A percentile compares a stretch with the other conserved stretches of the same genome.
Conservation (phyloP, 2,113 vertebrate species). For the Amphiprion percula region DNA sequence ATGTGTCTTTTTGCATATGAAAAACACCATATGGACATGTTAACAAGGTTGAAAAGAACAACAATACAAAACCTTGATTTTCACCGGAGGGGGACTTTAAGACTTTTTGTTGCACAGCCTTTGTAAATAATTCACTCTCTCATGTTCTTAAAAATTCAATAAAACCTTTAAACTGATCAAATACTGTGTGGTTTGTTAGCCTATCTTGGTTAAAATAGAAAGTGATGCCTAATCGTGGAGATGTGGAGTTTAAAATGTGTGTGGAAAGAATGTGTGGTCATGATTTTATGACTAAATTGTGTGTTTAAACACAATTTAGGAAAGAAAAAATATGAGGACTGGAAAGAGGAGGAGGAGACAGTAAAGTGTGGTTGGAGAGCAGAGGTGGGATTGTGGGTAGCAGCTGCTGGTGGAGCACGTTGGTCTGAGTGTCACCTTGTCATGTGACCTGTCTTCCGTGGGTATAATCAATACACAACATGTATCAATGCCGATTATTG, state of each 20-base stretch:
- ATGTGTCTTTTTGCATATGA: too few relatives aligned
- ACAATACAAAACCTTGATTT: too few relatives aligned
- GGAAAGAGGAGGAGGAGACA: background rate
- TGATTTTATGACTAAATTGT: background rate
- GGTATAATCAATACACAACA: too few relatives aligned
- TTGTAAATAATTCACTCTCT: slow-evolving; percentile 77
- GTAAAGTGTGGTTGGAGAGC: too few relatives aligned
- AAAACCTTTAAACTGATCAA: slow-evolving; percentile 68
- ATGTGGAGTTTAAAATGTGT: slow-evolving; percentile 4
- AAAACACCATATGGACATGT: too few relatives aligned
- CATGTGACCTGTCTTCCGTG: too few relatives aligned
- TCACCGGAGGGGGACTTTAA: background rate
- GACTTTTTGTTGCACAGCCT: slow-evolving; percentile 63
- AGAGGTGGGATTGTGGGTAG: too few relatives aligned
- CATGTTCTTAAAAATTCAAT: slow-evolving; percentile 75
- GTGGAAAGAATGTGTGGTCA: slow-evolving; percentile 39
- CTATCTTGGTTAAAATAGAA: background rate
- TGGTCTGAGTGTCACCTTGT: too few relatives aligned
- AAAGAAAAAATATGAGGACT: background rate
- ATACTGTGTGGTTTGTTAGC: slow-evolving; percentile 48
- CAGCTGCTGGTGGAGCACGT: too few relatives aligned
- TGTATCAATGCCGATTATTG: too few relatives aligned
- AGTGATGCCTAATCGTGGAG: background rate
- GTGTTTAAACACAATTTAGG: background rate
- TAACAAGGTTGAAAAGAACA: too few relatives aligned